These are phyloP conservation scores for Glyptemys insculpta DNA, from an alignment of 2,797 vertebrate genomes.

Conservation along the genomic window DNA sequence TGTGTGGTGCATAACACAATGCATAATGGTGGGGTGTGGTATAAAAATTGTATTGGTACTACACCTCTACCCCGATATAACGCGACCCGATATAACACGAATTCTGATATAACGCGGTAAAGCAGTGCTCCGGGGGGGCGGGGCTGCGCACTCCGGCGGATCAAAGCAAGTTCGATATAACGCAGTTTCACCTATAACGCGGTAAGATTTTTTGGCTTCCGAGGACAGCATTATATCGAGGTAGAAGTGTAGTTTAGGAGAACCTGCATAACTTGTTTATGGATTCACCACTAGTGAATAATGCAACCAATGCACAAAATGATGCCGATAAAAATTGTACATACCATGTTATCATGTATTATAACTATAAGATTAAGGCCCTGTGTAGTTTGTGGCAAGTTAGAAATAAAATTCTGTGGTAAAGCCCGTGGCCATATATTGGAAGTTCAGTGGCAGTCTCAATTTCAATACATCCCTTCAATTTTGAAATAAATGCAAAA, in stretches of 20 bases:
- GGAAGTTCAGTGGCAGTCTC: not conserved
- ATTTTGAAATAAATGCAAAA: not conserved
- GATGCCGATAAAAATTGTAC: not conserved
- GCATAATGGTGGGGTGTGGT: not conserved
- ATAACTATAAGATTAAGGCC: not conserved
- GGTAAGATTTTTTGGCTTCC: too few relatives aligned
- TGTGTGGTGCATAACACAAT: not conserved
- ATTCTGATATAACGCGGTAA: too few relatives aligned
- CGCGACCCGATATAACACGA: too few relatives aligned
- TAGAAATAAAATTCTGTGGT: not conserved
- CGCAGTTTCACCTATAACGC: too few relatives aligned
- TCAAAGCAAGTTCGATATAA: too few relatives aligned
- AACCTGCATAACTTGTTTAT: not conserved
- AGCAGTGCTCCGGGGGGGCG: too few relatives aligned
- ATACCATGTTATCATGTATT: not conserved
- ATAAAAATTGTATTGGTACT: not conserved
- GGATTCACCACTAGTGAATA: not conserved
- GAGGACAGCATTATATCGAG: too few relatives aligned
- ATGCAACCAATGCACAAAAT: not conserved
- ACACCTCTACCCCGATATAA: too few relatives aligned
- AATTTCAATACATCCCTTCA: not conserved
- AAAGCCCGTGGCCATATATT: rapidly evolving
- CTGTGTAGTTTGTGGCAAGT: not conserved
- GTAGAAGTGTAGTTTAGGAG: not conserved
- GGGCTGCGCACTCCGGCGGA: too few relatives aligned